These are phyloP conservation scores for Austrolebias charrua DNA, from an alignment of 2,797 vertebrate species.

Conservation along the genomic window DNA sequence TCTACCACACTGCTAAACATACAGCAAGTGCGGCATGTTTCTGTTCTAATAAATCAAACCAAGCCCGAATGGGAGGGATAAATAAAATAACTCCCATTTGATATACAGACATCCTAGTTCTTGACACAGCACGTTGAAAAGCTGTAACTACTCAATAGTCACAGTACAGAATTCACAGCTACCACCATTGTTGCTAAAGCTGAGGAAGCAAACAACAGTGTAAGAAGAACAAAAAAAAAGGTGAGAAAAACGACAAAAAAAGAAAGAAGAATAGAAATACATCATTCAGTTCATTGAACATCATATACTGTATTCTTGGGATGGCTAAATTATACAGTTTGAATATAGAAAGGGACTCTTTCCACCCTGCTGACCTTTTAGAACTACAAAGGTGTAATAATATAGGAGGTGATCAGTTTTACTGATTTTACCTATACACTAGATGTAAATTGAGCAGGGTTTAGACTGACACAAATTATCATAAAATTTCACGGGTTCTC, in stretches of 20 bases:
- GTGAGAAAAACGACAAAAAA: background rate
- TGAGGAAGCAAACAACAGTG: too few relatives aligned
- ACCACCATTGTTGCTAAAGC: too few relatives aligned
- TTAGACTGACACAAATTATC: too few relatives aligned
- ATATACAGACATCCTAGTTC: background rate
- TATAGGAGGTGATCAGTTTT: too few relatives aligned
- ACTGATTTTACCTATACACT: too few relatives aligned
- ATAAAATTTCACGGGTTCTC: too few relatives aligned
- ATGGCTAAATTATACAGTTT: constrained; percentile 1
- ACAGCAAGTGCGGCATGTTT: too few relatives aligned
- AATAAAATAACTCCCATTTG: background rate
- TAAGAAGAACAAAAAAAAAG: background rate
- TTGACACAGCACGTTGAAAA: constrained; percentile 14
- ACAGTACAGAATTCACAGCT: too few relatives aligned
- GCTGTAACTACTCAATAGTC: background rate
- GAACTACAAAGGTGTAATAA: constrained; percentile 11
- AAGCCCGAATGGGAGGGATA: constrained; percentile 12
- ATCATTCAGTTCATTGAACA: too few relatives aligned
- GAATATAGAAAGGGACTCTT: background rate
- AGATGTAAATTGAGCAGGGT: too few relatives aligned
- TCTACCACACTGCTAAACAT: too few relatives aligned
- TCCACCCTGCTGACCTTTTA: constrained; percentile 1
- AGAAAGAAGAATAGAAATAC: background rate
- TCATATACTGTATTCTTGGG: constrained; percentile 5
- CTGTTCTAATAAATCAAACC: constrained; percentile 29